Percentiles rank a stretch among this genome's conserved stretches.
These are phyloP conservation scores for Synanthedon tipuliformis DNA, from an alignment of 2,888 invertebrate species.

Conservation along the genomic window DNA sequence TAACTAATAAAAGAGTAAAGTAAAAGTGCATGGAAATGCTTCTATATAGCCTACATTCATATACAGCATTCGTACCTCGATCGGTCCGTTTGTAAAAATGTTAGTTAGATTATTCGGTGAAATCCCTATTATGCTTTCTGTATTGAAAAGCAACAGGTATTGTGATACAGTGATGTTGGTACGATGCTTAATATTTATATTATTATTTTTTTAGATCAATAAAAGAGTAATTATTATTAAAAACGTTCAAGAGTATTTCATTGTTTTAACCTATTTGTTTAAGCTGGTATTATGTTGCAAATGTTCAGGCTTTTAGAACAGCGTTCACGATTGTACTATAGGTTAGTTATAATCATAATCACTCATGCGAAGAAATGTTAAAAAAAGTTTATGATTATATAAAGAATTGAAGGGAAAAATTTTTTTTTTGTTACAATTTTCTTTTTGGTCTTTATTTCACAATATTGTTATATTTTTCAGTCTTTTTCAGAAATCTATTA, in stretches of 20 bases:
- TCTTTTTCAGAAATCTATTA: no score
- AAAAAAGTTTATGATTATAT: no score
- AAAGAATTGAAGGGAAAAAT: no score
- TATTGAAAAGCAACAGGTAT: slow-evolving; percentile 42
- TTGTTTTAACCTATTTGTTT: slow-evolving; percentile 35
- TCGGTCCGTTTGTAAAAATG: not conserved
- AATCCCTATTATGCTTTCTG: slow-evolving; percentile 29
- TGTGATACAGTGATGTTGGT: slow-evolving; percentile 60
- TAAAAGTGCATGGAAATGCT: no score
- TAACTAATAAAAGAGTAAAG: not conserved
- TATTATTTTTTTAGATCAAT: slow-evolving; percentile 52
- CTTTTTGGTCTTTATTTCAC: no score
- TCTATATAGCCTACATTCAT: no score
- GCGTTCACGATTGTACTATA: not conserved
- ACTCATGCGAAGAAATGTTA: no score
- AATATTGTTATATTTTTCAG: no score
- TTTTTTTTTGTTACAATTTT: no score
- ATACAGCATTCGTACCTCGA: no score
- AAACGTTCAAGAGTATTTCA: slow-evolving; percentile 46
- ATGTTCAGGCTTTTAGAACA: slow-evolving; percentile 17
- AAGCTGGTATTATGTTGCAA: slow-evolving; percentile 2
- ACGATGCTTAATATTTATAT: slow-evolving; percentile 60
- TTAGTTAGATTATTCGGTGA: slow-evolving; percentile 38
- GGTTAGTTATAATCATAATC: no score
- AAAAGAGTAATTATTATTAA: slow-evolving; percentile 54